phyloP scores from a whole-genome alignment of 2,113 vertebrate species.

The Ophiodon elongatus region DNA sequence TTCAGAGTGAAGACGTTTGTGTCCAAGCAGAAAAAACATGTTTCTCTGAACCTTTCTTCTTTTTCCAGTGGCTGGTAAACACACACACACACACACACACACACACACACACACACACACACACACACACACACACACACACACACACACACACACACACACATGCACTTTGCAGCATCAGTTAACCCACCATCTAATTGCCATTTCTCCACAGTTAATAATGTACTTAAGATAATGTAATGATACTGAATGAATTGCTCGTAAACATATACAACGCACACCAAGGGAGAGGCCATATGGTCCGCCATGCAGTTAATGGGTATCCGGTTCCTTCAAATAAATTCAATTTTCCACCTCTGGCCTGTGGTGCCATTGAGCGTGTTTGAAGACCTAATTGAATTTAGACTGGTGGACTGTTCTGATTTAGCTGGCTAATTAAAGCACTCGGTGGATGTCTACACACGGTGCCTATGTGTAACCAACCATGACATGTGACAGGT shows the following conservation, averaged over 20 bases:
- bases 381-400: conserved; percentile 81
- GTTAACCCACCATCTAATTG: conserved; percentile 70
- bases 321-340: conserved; percentile 81
- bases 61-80: conserved; percentile 18
- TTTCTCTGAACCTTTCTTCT: conserved; percentile 6
- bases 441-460: conserved; percentile 58
- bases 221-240: conserved; percentile 80
- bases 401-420: conserved; percentile 62
- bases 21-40: conserved; percentile 7
- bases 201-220: conserved; percentile 73
- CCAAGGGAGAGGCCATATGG: conserved; percentile 64
- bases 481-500: conserved; percentile 59
- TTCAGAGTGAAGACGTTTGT: conserved; percentile 16
- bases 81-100: conserved; percentile 38
- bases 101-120: conserved; percentile 42
- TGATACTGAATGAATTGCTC: conserved; percentile 75
- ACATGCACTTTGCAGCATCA: conserved; percentile 32
- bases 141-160: conserved; percentile 39
- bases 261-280: conserved; percentile 77
- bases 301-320: conserved; percentile 61
- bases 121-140: conserved; percentile 36
- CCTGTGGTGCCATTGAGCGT: conserved; percentile 62
- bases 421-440: conserved; percentile 74
- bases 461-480: conserved; percentile 36
- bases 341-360: conserved; percentile 82